phyloP scores from a whole-genome alignment of 2,797 vertebrate genomes.

The Coreius guichenoti region DNA sequence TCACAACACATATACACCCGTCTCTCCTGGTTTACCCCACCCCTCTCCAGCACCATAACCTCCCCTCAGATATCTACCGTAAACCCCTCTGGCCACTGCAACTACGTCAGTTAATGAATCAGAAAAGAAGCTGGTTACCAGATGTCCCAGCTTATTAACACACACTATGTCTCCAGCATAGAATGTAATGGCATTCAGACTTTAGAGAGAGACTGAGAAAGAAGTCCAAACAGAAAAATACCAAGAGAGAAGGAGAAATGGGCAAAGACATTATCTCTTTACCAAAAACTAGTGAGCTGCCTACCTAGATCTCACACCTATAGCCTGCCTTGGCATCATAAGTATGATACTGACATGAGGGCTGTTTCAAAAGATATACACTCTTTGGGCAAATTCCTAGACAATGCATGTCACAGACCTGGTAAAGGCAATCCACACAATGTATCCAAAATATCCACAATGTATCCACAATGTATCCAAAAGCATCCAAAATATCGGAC shows the following conservation, averaged over 20 bases:
- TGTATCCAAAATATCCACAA: neutral
- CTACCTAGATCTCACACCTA: neutral
- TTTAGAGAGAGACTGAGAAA: conserved; percentile 23
- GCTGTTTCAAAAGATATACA: neutral
- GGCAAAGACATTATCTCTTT: neutral
- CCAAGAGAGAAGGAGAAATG: neutral
- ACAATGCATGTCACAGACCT: neutral
- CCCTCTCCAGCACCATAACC: conserved; percentile 67
- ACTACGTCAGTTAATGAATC: conserved; percentile 87
- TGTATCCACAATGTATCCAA: neutral
- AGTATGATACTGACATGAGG: neutral
- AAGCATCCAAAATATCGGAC: neutral
- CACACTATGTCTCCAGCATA: conserved; percentile 70
- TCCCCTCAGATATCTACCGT: conserved; percentile 70
- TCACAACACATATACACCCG: conserved; percentile 66
- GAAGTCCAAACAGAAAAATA: conserved; percentile 23
- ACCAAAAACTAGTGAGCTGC: neutral
- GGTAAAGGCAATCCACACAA: neutral
- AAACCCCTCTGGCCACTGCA: conserved; percentile 79
- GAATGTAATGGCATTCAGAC: conserved; percentile 81
- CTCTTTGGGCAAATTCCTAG: neutral
- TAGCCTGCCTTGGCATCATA: too few relatives aligned
- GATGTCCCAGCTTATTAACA: conserved; percentile 89
- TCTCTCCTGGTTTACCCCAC: conserved; percentile 63
- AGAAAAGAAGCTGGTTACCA: conserved; percentile 91